Percentiles rank a stretch among this genome's conserved stretches.
Evolutionary conservation across 2,888 invertebrate species (phyloP).

Genomic region (Heliconius erato): DNA sequence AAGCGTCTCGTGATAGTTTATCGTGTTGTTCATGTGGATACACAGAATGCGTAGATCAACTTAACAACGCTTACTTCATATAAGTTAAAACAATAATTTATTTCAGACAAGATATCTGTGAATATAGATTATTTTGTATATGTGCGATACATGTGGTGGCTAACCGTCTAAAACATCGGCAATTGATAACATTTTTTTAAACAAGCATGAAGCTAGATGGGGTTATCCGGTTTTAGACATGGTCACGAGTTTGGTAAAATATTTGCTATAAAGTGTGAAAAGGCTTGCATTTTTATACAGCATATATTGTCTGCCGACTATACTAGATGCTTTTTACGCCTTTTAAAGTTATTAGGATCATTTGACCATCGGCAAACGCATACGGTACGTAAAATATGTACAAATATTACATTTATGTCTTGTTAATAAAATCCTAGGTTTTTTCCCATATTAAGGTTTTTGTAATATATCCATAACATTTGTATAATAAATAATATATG

Average conservation of each 20-base stretch:
- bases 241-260: slow-evolving; percentile 40
- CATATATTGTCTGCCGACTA: slow-evolving; percentile 40
- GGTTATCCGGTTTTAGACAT: slow-evolving; percentile 41
- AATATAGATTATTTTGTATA: slow-evolving; percentile 30
- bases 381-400: slow-evolving; percentile 45
- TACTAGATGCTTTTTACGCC: slow-evolving; percentile 43
- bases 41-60: slow-evolving; percentile 35
- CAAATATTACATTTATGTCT: slow-evolving; percentile 13
- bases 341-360: slow-evolving; percentile 36
- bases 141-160: slow-evolving; percentile 43
- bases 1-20: slow-evolving; percentile 36
- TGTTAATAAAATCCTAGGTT: slow-evolving; percentile 7
- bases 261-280: slow-evolving; percentile 47
- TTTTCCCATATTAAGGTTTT: slow-evolving; percentile 4
- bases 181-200: slow-evolving; percentile 41
- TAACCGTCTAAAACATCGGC: slow-evolving; percentile 36
- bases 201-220: slow-evolving; percentile 49
- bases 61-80: slow-evolving; percentile 35
- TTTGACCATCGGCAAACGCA: slow-evolving; percentile 33
- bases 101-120: slow-evolving; percentile 34
- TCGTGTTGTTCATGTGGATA: slow-evolving; percentile 42
- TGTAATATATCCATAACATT: slow-evolving; percentile 20
- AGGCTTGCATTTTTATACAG: slow-evolving; percentile 47
- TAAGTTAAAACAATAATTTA: slow-evolving; percentile 30
- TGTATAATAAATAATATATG: slow-evolving; percentile 23